Base-by-base conservation (phyloP, 2,888 invertebrate species). In the Acleris literana region DNA sequence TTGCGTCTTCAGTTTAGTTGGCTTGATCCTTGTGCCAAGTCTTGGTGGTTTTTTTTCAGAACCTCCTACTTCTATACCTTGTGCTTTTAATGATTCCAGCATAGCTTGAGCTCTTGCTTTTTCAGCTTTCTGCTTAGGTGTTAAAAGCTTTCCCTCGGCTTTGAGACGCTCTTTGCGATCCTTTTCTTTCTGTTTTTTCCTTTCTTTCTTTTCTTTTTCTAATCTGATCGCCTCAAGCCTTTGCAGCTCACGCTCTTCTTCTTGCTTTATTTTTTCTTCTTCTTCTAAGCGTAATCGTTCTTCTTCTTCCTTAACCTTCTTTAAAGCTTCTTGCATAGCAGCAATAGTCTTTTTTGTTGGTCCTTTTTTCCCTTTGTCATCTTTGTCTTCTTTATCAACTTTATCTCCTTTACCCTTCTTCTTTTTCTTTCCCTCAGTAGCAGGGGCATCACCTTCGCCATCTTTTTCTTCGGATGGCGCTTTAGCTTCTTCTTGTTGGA, bases 121-220 rank as follows among this genome's bases (percentile, higher is more conserved):
- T 76, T 98, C 98, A 72, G 97, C 97, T 83, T 97, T 98, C 83
- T 99, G 98, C 85, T 98, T 98, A 0, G 97, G 95, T 2, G 98
- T 98, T 67, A 99, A 88, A 43, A 98, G 93, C 88, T 98, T 99
- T 3, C 99, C 99, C 90, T 99, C 99, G n/a, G 97, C 97, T 86
- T 99, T 99, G 74, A 98, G 93, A 80, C 97, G 94, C 78, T 98
- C 98, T 86, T 97, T 98, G 58, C 97, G 94, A 81, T 98, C 98
- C 80, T 97, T 98, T 88, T 98, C 97, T 81, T 97, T 97, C 78
- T 96, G 96, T 83, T 98, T 99, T 84, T 96, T 97, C 80, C 94
- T 95, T 72, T 97, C 97, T 81, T 97, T 98, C 70, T 94, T 93
- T 83, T 99, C 99, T 77, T 97, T 96, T 83, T 99, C 99, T 71